A percentile compares a stretch with the other conserved stretches of the same genome.
These are phyloP conservation scores for Dione vanillae DNA, from an alignment of 2,888 invertebrate genomes.

Conservation along the genomic window DNA sequence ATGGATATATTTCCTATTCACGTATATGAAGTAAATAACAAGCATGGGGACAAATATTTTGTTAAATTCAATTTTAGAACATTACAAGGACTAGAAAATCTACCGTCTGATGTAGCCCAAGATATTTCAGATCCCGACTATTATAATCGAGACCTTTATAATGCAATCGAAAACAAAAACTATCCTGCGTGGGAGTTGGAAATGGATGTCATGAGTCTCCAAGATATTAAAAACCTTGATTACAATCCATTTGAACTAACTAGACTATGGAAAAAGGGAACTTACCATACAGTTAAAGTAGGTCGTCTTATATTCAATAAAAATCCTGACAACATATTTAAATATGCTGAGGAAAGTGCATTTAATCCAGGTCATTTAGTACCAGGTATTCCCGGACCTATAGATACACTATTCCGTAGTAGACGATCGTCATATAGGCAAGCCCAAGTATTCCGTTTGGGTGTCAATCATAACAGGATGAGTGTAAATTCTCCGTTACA, in stretches of 20 bases:
- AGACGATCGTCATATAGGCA: conserved; percentile 62
- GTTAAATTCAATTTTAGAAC: conserved; percentile 96
- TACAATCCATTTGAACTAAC: conserved; percentile 69
- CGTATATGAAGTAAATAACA: conserved; percentile 94
- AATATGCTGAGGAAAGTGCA: conserved; percentile 58
- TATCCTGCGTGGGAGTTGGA: conserved; percentile 67
- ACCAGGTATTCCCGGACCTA: conserved; percentile 69
- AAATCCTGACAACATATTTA: conserved; percentile 61
- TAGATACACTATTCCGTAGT: conserved; percentile 61
- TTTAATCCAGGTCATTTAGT: conserved; percentile 68
- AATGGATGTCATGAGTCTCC: conserved; percentile 61
- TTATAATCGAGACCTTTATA: conserved; percentile 91
- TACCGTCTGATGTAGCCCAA: conserved; percentile 86
- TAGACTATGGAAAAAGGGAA: conserved; percentile 66
- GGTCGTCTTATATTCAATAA: conserved; percentile 60
- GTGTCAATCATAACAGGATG: conserved; percentile 63
- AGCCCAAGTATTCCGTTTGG: conserved; percentile 66
- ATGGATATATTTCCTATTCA: conserved; percentile 97
- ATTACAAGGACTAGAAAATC: conserved; percentile 92
- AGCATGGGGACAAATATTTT: conserved; percentile 87
- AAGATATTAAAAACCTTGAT: conserved; percentile 56
- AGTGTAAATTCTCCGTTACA: conserved; percentile 63
- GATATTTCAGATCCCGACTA: conserved; percentile 93
- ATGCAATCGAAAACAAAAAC: conserved; percentile 89
- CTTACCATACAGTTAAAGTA: conserved; percentile 60